Conservation (phyloP, 2,113 vertebrate genomes). For the Excalfactoria chinensis region DNA sequence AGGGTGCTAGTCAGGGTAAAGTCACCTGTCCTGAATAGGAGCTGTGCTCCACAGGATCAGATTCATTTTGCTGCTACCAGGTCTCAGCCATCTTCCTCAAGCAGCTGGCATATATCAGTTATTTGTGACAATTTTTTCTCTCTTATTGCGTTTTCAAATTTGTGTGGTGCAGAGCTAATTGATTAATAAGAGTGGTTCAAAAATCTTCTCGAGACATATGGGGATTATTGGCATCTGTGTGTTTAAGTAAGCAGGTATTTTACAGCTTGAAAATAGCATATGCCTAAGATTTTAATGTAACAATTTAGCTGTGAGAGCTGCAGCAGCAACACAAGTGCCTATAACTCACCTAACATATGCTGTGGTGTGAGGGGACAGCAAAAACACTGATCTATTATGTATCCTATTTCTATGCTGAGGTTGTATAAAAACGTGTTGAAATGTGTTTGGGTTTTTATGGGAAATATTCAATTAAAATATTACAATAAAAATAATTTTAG, state of each 20-base stretch:
- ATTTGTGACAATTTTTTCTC: neutral
- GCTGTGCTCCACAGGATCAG: neutral
- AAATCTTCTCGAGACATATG: constrained; percentile 49
- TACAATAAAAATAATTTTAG: neutral
- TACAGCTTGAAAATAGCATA: constrained; percentile 64
- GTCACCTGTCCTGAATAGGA: neutral
- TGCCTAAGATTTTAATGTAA: constrained; percentile 59
- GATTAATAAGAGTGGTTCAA: constrained; percentile 52
- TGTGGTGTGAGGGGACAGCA: constrained; percentile 57
- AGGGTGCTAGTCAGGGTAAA: neutral
- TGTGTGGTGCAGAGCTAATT: constrained; percentile 15
- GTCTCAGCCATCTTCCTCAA: neutral
- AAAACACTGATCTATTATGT: constrained; percentile 18
- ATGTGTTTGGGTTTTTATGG: neutral
- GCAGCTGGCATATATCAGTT: neutral
- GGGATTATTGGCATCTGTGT: constrained; percentile 65
- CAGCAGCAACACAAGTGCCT: constrained; percentile 41
- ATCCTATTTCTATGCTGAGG: constrained; percentile 22
- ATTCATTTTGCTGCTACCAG: neutral
- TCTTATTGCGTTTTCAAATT: constrained; percentile 34
- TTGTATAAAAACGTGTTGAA: constrained; percentile 16
- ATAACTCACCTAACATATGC: constrained; percentile 63
- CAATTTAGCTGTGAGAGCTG: constrained; percentile 56
- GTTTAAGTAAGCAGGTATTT: constrained; percentile 70
- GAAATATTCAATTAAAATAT: neutral